Evolutionary conservation across 2,113 vertebrate species (phyloP).

Genomic region (Galemys pyrenaicus): DNA sequence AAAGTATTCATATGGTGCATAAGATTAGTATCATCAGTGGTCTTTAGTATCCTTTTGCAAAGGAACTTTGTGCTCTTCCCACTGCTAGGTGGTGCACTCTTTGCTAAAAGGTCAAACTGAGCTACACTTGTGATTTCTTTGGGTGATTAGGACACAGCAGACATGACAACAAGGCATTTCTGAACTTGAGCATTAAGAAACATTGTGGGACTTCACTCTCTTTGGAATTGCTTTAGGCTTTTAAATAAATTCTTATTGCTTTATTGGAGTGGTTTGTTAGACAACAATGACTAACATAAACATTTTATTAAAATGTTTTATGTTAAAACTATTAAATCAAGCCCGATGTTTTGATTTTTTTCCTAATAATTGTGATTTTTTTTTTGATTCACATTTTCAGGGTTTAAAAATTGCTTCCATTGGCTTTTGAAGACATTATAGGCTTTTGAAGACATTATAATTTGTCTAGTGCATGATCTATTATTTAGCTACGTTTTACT

Average conservation of each 20-base stretch:
- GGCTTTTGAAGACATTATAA: background rate
- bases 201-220: background rate
- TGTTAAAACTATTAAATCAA: background rate
- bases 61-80: background rate
- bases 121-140: background rate
- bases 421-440: background rate
- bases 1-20: background rate
- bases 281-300: background rate
- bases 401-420: background rate
- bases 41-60: background rate
- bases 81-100: background rate
- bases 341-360: background rate
- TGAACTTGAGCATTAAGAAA: background rate
- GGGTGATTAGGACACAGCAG: background rate
- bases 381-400: background rate
- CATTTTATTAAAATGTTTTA: background rate
- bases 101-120: background rate
- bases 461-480: background rate
- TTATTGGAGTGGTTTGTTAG: background rate
- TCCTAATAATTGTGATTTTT: background rate
- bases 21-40: background rate
- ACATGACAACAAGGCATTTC: background rate
- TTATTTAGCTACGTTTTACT: background rate
- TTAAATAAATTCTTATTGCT: background rate
- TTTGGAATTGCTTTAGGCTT: background rate